These are phyloP conservation scores for Lithosia quadra DNA, from an alignment of 2,888 invertebrate species.

Conservation along the genomic window DNA sequence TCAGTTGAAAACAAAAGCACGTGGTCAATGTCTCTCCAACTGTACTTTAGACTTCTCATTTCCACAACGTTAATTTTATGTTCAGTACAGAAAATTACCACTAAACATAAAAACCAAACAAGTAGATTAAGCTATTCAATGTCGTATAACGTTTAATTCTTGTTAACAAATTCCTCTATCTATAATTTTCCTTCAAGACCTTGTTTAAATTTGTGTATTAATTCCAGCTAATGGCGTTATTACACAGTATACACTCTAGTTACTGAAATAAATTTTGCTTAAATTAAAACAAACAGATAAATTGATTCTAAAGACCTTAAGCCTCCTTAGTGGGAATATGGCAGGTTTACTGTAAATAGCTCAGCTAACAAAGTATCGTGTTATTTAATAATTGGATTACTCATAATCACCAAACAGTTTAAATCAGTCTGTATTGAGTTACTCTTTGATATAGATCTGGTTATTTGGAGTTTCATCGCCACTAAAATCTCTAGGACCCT, in stretches of 20 bases:
- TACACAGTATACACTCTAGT: slow-evolving; percentile 7
- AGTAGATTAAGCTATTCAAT: not conserved
- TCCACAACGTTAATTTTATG: not conserved
- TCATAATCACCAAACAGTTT: not conserved
- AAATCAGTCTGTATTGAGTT: not conserved
- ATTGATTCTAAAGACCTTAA: slow-evolving; percentile 17
- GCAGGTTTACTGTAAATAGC: not conserved
- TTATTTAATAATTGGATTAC: not conserved
- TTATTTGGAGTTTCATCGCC: no score
- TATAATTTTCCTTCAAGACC: not conserved
- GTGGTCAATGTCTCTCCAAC: not conserved
- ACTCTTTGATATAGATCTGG: not conserved
- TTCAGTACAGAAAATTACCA: not conserved
- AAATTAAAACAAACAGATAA: slow-evolving; percentile 14
- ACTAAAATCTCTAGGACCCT: no score
- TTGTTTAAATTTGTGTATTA: slow-evolving; percentile 7
- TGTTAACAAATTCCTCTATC: not conserved
- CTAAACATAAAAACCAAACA: not conserved
- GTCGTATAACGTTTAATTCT: not conserved
- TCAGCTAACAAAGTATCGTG: not conserved
- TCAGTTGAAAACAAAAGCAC: not conserved
- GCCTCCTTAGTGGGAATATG: not conserved
- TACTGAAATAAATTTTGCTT: slow-evolving; percentile 15
- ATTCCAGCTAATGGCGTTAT: slow-evolving; percentile 14
- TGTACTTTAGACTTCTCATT: not conserved